Conservation (phyloP, 2,797 vertebrate species). For the Chrosomus eos region DNA sequence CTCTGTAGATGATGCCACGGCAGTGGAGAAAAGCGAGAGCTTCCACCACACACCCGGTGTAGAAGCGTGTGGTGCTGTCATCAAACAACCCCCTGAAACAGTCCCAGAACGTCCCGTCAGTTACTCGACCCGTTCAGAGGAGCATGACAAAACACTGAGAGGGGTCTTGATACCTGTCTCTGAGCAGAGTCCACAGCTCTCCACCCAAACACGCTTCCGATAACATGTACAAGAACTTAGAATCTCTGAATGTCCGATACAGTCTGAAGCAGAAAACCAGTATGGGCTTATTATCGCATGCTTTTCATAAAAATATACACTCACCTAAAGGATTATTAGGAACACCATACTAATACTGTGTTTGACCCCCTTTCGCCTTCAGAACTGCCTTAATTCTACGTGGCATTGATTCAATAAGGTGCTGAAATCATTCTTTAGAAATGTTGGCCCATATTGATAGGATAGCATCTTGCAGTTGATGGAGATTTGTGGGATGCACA, state of each 20-base stretch:
- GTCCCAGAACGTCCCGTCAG: background rate
- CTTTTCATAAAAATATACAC: background rate
- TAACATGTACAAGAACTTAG: constrained; percentile 97
- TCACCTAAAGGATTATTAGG: too few species aligned
- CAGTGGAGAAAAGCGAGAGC: constrained; percentile 99
- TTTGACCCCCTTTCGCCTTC: too few species aligned
- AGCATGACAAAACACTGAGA: background rate
- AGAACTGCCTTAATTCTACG: too few species aligned
- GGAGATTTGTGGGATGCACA: too few species aligned
- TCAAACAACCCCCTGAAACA: constrained; percentile 92
- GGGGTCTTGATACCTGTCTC: constrained; percentile 84
- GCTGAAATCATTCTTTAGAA: too few species aligned
- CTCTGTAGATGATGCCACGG: constrained; percentile 99
- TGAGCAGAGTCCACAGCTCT: constrained; percentile 98
- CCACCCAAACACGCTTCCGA: constrained; percentile 97
- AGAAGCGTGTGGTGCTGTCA: constrained; percentile 96
- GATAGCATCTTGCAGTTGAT: too few species aligned
- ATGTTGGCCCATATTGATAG: too few species aligned
- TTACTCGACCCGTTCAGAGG: background rate
- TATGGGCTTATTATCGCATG: background rate
- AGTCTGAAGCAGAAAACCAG: constrained; percentile 77
- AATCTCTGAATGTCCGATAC: constrained; percentile 97
- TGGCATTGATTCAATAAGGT: too few species aligned
- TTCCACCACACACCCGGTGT: constrained; percentile 95
- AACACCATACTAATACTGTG: too few species aligned